Percentiles rank a stretch among this genome's conserved stretches.
phyloP scores from a whole-genome alignment of 1,140 invertebrate species.

The Oedothorax gibbosus region DNA sequence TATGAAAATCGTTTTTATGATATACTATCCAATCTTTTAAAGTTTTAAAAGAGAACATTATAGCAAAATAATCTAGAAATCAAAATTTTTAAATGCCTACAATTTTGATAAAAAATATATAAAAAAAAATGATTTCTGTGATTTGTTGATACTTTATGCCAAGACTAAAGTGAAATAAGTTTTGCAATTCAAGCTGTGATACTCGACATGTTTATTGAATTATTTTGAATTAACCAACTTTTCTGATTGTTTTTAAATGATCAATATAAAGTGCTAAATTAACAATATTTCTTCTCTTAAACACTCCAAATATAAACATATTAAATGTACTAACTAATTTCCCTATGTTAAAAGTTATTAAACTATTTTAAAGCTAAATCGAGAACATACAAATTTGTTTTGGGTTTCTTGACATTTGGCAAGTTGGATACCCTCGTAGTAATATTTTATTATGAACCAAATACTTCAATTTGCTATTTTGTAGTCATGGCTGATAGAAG shows the following conservation, averaged over 20 bases:
- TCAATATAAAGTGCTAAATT: slow-evolving; percentile 6
- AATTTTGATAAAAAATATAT: too few relatives aligned
- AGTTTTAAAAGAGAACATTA: too few relatives aligned
- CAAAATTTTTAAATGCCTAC: too few relatives aligned
- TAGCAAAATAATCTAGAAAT: too few relatives aligned
- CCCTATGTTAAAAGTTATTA: background rate
- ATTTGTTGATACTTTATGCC: too few relatives aligned
- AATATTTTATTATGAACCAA: slow-evolving; percentile 58
- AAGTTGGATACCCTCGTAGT: slow-evolving; percentile 52
- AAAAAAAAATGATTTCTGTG: too few relatives aligned
- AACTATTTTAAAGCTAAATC: background rate
- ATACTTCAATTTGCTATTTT: slow-evolving; percentile 64
- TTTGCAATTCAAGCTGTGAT: slow-evolving; percentile 26
- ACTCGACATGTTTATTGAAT: slow-evolving; percentile 38
- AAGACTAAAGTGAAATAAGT: background rate
- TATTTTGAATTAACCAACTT: slow-evolving; percentile 45
- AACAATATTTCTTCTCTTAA: slow-evolving; percentile 1
- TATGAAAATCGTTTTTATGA: too few relatives aligned
- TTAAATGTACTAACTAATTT: background rate
- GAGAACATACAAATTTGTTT: background rate
- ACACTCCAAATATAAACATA: background rate
- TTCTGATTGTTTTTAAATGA: background rate
- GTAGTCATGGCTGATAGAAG: slow-evolving; percentile 98
- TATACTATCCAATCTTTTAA: too few relatives aligned
- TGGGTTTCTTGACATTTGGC: slow-evolving; percentile 50